These are phyloP conservation scores for Copidosoma aretas DNA, from an alignment of 2,888 invertebrate genomes.

Conservation along the genomic window DNA sequence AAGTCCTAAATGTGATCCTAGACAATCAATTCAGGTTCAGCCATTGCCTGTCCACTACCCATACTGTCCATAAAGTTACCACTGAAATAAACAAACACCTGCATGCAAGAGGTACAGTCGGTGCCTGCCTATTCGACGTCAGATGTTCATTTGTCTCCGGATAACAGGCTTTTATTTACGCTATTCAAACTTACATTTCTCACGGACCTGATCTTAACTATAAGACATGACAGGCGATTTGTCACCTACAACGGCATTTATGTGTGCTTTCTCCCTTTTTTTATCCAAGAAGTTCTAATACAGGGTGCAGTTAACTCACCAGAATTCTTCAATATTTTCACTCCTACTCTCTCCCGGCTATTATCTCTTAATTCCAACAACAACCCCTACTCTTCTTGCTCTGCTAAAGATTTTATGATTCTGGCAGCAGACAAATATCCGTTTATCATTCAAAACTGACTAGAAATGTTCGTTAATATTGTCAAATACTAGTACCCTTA, in stretches of 20 bases:
- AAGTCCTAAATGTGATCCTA: constrained; percentile 18
- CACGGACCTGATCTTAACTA: constrained; percentile 5
- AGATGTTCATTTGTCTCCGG: constrained; percentile 35
- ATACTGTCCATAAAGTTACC: constrained; percentile 35
- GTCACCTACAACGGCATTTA: constrained; percentile 1
- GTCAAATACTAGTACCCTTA: not conserved
- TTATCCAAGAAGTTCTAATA: constrained; percentile 3
- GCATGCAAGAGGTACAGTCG: constrained; percentile 14
- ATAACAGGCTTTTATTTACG: constrained; percentile 25
- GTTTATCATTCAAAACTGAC: not conserved
- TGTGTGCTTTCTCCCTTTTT: not conserved
- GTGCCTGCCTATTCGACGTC: constrained; percentile 24
- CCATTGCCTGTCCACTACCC: constrained; percentile 35
- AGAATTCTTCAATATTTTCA: constrained; percentile 22
- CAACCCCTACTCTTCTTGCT: too few relatives aligned
- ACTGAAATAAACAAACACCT: constrained; percentile 21
- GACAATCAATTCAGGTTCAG: constrained; percentile 42
- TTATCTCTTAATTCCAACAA: too few relatives aligned
- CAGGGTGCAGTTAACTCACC: constrained; percentile 20
- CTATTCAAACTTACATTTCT: constrained; percentile 13
- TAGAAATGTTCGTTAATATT: not conserved
- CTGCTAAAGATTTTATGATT: too few relatives aligned
- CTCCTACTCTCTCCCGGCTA: not conserved
- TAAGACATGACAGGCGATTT: constrained; percentile 18
- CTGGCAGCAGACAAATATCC: not conserved